Evolutionary conservation across 2,113 vertebrate genomes (phyloP), one percentile per base, ranked within the genome.

Genomic region (Salvator merianae): DNA sequence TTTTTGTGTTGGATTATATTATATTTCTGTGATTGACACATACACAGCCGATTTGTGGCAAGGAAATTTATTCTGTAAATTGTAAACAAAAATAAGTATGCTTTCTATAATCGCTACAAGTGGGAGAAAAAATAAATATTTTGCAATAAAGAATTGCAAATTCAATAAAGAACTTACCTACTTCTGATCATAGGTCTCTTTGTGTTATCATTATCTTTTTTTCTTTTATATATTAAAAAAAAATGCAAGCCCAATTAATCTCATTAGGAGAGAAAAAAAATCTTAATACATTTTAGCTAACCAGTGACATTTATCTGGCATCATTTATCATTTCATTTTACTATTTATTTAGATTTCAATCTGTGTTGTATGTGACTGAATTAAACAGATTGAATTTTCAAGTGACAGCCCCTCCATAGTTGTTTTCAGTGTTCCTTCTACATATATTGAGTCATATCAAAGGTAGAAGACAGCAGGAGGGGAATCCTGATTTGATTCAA

Each of bases 321-420:
- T 0, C 20, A 80, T 76, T 83, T 88, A 82, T 83, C 75, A 53
- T 9, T 77, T 43, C 0, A 87, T 90, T 86, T 82, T 24, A 77
- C 65, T 7, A 65, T 71, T 90, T 82, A 87, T 84, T 91, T 86
- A 89, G 78, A 90, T 92, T 81, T 65, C 73, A 72, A 77, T 66
- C 5, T 63, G 63, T 84, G 10, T 34, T 85, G 6, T 78, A 89
- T 72, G 38, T 85, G 40, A 77, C 81, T 62, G 79, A 89, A 92
- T 89, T 86, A 84, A 84, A 89, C 32, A 86, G 75, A 89, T 71
- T 90, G 77, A 84, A 87, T 87, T 90, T 90, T 91, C 40, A 93
- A 90, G 85, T 89, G 78, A 78, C 68, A 75, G n/a, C 86, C 63
- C n/a, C 22, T 84, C 76, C 13, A 68, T 24, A 91, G 82, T 84